Conservation (phyloP, 1,140 invertebrate species). For the Ephestia elutella region DNA sequence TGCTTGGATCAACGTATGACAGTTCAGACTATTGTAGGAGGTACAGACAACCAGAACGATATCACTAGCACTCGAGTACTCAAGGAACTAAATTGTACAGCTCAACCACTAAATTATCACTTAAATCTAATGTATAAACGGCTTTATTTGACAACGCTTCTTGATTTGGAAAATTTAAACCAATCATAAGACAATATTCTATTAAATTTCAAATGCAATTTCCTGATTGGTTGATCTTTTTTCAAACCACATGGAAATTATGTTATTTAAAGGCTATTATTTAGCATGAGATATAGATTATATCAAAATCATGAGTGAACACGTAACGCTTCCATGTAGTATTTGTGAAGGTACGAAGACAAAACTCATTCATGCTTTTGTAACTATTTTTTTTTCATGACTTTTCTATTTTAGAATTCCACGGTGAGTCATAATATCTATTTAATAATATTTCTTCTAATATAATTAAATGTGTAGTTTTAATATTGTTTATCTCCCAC, state of each 20-base stretch:
- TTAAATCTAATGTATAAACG: not conserved
- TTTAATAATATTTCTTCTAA: constrained; percentile 18
- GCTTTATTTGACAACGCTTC: not conserved
- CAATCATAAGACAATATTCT: not conserved
- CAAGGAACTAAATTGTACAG: constrained; percentile 11
- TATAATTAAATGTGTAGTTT: constrained; percentile 6
- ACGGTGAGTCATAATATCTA: no score
- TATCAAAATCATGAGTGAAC: constrained; percentile 13
- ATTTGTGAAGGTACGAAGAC: constrained; percentile 43
- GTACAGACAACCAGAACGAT: constrained; percentile 39
- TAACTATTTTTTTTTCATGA: constrained; percentile 56
- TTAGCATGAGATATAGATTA: constrained; percentile 11
- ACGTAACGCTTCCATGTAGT: constrained; percentile 58
- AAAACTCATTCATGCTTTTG: constrained; percentile 44
- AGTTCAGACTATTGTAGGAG: constrained; percentile 77
- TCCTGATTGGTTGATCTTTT: constrained; percentile 1
- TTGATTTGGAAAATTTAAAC: constrained; percentile 1
- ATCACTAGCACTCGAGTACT: constrained; percentile 9
- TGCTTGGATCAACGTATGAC: constrained; percentile 78
- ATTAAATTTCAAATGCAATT: not conserved
- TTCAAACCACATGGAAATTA: not conserved
- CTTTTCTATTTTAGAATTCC: constrained; percentile 62
- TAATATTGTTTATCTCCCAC: not conserved
- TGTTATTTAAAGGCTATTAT: constrained; percentile 4
- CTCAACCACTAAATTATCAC: not conserved